Evolutionary conservation across 2,888 invertebrate genomes (phyloP), one percentile per base, ranked within the genome.

Genomic region (Trichogramma dendrolimi): DNA sequence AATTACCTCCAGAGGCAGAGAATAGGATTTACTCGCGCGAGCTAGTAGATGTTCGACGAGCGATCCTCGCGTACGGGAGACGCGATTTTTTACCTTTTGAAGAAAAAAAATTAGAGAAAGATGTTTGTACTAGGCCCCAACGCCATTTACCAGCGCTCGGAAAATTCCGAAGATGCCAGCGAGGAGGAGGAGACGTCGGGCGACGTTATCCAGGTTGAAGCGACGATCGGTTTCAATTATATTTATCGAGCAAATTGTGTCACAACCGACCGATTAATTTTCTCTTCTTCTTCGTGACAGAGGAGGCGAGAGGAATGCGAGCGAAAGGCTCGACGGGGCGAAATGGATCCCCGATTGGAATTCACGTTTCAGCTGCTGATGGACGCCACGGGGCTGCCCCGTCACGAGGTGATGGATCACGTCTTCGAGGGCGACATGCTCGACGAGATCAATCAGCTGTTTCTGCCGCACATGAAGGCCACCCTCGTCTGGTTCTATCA

Each of bases 271-370:
- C 2, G n/a, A 46, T 46, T 46, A 46, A 46, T 10, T 10, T 46
- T 10, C 46, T 8, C 27, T 27, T 27, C 27, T 27, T 27, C 27
- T 27, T 27, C 27, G 6, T 74, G 73, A 10, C 78, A 88, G 88
- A 83, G 86, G 68, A 83, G 92, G 65, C 84, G 92, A 65, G 92
- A 93, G 87, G 92, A 93, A 91, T 92, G 92, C 87, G 92, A 93
- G 82, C 85, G 92, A 71, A 92, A 92, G 75, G 92, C 92, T 10
- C 84, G 94, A 61, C 84, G 94, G 62, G 94, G 93, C 81, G 94
- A 94, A 79, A 94, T 94, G 90, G 94, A 94, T 81, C 92, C 93
- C 73, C 85, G 94, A 65, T 80, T 94, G 84, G 94, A 94, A 82
- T 94, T 92, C 81, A 89, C 92, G 63, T 93, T 94, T 81, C 93